Evolutionary conservation across 2,113 vertebrate genomes (phyloP).

Genomic region (Procavia capensis): DNA sequence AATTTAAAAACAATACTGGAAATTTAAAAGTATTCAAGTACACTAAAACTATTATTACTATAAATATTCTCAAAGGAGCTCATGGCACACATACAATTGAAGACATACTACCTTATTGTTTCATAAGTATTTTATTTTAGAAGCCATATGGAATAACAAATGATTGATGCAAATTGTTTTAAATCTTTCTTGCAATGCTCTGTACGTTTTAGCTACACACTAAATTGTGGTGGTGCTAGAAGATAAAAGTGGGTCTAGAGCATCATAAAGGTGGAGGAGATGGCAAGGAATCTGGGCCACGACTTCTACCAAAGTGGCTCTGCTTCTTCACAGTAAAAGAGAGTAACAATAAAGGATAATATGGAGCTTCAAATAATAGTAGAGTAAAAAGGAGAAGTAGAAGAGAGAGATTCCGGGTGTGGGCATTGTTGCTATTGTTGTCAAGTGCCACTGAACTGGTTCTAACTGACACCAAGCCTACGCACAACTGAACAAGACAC

Average conservation of each 20-base stretch:
- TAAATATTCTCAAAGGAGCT: background rate
- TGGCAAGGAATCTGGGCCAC: background rate
- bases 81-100: background rate
- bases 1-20: background rate
- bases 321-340: background rate
- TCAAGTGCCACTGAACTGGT: no score
- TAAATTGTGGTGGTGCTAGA: background rate
- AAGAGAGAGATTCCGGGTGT: background rate
- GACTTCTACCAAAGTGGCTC: background rate
- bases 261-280: background rate
- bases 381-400: background rate
- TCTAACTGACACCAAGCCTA: no score
- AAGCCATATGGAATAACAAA: background rate
- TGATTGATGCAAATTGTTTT: background rate
- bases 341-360: background rate
- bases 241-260: background rate
- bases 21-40: background rate
- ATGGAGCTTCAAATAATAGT: background rate
- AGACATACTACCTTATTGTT: background rate
- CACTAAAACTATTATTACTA: background rate
- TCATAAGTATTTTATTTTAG: conserved; percentile 21
- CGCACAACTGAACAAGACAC: no score
- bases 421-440: background rate
- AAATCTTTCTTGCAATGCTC: background rate
- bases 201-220: background rate